These are phyloP conservation scores for Argynnis bischoffii DNA, from an alignment of 2,888 invertebrate species.

Conservation along the genomic window DNA sequence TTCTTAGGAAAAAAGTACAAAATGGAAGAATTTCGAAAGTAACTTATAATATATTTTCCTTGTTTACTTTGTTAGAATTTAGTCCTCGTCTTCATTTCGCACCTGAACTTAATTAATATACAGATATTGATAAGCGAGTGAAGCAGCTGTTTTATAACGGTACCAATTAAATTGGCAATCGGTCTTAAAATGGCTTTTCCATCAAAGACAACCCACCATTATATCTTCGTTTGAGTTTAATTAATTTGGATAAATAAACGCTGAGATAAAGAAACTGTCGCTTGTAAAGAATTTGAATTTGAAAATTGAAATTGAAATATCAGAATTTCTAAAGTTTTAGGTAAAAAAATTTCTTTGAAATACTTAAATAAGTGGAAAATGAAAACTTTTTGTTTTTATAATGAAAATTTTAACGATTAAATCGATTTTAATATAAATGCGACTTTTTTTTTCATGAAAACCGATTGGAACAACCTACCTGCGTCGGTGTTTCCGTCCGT, in stretches of 20 bases:
- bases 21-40: too few relatives aligned
- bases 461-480: too few relatives aligned
- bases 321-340: neutral
- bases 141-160: conserved; percentile 55
- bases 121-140: conserved; percentile 21
- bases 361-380: neutral
- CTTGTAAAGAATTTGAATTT: conserved; percentile 13
- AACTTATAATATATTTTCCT: too few relatives aligned
- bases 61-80: neutral
- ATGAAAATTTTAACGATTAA: too few relatives aligned
- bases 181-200: conserved; percentile 49
- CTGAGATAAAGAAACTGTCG: conserved; percentile 24
- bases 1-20: too few relatives aligned
- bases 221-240: conserved; percentile 30
- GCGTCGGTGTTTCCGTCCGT: too few relatives aligned
- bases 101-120: conserved; percentile 14
- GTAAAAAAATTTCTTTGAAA: neutral
- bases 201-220: conserved; percentile 44
- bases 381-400: neutral
- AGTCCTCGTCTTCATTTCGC: neutral
- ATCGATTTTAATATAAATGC: too few relatives aligned
- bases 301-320: conserved; percentile 1
- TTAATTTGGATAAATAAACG: conserved; percentile 37
- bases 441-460: too few relatives aligned
- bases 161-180: conserved; percentile 58